Percentiles rank a stretch among this genome's conserved stretches.
Evolutionary conservation across 2,113 vertebrate species (phyloP).

Genomic region (Mus musculus): DNA sequence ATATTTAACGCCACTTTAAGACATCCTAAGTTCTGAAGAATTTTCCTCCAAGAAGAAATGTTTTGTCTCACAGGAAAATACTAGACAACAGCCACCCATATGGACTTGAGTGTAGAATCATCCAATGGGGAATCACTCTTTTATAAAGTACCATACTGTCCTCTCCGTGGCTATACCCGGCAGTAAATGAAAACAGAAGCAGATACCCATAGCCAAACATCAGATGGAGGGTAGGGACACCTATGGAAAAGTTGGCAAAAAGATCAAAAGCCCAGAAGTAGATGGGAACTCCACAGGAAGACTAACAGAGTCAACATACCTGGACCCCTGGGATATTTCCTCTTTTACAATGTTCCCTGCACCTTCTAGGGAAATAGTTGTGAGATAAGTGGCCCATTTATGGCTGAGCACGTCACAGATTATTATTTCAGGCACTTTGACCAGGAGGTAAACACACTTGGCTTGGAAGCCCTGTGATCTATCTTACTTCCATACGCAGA

Average conservation of each 20-base stretch:
- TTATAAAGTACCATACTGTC: background rate
- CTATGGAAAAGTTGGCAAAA: too few relatives aligned
- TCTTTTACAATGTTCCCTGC: background rate
- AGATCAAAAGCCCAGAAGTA: too few relatives aligned
- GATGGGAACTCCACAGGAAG: too few relatives aligned
- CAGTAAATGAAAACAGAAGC: too few relatives aligned
- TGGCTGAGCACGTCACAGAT: too few relatives aligned
- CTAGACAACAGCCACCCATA: background rate
- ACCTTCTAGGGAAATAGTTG: background rate
- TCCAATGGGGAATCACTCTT: background rate
- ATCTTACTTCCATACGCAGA: background rate
- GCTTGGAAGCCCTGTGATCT: background rate
- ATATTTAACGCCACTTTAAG: background rate
- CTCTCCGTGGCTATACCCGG: too few relatives aligned
- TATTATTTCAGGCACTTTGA: background rate
- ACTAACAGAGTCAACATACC: too few relatives aligned
- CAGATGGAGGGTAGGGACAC: too few relatives aligned
- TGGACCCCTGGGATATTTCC: too few relatives aligned
- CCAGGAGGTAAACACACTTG: background rate
- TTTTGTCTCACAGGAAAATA: background rate
- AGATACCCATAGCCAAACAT: too few relatives aligned
- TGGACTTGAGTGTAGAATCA: background rate
- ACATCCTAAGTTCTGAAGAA: background rate
- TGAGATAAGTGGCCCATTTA: background rate
- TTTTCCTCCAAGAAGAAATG: background rate